Percentiles rank a stretch among this genome's conserved stretches.
phyloP scores from a whole-genome alignment of 1,140 invertebrate genomes.

The Drosophila sulfurigaster region DNA sequence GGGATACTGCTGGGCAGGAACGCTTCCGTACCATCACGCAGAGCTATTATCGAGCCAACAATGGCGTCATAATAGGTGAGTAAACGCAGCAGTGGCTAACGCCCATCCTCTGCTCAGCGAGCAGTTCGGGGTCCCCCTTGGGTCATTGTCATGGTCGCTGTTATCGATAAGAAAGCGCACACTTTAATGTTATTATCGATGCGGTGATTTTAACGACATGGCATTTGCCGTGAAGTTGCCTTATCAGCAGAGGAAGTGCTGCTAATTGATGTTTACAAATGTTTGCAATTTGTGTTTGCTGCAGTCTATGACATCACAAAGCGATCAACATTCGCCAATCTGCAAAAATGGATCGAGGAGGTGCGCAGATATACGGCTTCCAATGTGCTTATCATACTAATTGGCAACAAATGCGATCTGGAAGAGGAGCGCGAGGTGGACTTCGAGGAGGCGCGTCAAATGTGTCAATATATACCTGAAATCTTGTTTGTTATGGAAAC shows the following conservation, averaged over 20 bases:
- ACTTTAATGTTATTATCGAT: conserved; percentile 45
- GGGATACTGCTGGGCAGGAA: conserved; percentile 97
- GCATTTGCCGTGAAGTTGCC: conserved; percentile 19
- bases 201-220: conserved; percentile 58
- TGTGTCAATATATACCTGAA: conserved; percentile 93
- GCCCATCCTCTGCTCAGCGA: conserved; percentile 22
- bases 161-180: conserved; percentile 47
- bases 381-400: conserved; percentile 94
- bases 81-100: conserved; percentile 48
- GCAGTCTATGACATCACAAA: conserved; percentile 98
- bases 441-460: conserved; percentile 92
- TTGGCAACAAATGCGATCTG: conserved; percentile 97
- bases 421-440: conserved; percentile 93
- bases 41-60: conserved; percentile 96
- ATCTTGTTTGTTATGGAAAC: conserved; percentile 95
- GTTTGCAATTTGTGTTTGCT: background rate
- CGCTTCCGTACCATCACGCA: conserved; percentile 96
- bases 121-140: conserved; percentile 29
- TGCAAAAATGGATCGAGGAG: conserved; percentile 97
- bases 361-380: conserved; percentile 96
- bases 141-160: conserved; percentile 25
- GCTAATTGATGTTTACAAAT: conserved; percentile 25
- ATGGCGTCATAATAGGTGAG: conserved; percentile 94
- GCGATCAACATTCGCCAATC: conserved; percentile 93
- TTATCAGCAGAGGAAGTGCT: conserved; percentile 46